Evolutionary conservation across 2,797 vertebrate genomes (phyloP), one percentile per base, ranked within the genome.

Genomic region (Trichosurus vulpecula): DNA sequence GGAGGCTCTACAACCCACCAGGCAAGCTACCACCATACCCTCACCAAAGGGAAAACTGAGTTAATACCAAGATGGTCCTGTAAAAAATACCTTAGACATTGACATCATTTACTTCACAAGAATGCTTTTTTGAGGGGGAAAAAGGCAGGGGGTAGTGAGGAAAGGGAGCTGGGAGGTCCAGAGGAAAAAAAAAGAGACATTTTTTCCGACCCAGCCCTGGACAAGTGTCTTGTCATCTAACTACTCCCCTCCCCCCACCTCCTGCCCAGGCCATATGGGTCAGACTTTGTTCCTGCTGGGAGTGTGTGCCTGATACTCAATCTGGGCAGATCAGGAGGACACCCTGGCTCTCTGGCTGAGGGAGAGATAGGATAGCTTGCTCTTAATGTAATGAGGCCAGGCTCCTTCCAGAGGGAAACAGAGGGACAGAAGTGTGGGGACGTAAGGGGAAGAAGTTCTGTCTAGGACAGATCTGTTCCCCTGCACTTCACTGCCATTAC

Each of bases 401-500:
- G 35, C 53, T 51, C 30, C 41, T 81, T 47, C 41, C 9, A 47
- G 41, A 41, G 61, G n/a, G 74, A 47, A 47, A 81, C n/a, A 47
- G 13, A 66, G 41, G 74, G 41, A 47, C 8, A 0, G 11, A 81
- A 47, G 19, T 47, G 41, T 74, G 27, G 95, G 30, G 31, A 51
- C 31, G 41, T 41, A 47, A 93, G 54, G 54, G 90, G 52, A 95
- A 55, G 61, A 95, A 87, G n/a, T 52, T 87, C 31, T 94, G 12
- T 51, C 25, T 30, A 54, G 90, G 1, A 5, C 53, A 93, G 2
- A n/a, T 29, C 35, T 92, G 74, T 31, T 54, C 95, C 41, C 87
- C 51, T 58, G 93, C 81, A 93, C 93, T n/a, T 66, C 95, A n/a
- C 22, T 41, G 94, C 58, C 93, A 95, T 94, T 91, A 93, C 93